These are phyloP conservation scores for Aldrovandia affinis DNA, from an alignment of 2,797 vertebrate genomes.

Conservation along the genomic window DNA sequence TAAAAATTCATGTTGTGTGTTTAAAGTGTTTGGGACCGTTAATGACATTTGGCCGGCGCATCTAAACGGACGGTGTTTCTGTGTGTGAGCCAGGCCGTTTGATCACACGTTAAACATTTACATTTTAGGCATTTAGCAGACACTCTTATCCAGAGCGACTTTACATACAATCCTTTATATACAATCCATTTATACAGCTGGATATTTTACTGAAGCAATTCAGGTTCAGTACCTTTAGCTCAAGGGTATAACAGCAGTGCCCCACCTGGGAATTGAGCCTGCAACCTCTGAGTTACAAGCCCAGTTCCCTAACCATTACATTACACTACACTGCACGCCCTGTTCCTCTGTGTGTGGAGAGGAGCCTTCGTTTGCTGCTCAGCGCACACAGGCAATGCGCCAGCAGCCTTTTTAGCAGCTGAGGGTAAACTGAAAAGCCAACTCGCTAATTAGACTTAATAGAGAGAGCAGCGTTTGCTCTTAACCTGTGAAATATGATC, in stretches of 20 bases:
- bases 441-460: neutral
- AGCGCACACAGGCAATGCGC: neutral
- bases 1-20: neutral
- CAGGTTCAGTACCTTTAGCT: too few species aligned
- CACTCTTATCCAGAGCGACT: too few species aligned
- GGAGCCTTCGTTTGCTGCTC: neutral
- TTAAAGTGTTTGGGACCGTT: neutral
- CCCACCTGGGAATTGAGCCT: too few species aligned
- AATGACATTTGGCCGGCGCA: slow-evolving; percentile 9
- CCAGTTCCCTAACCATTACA: neutral
- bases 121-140: neutral
- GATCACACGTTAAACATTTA: neutral
- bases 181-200: too few species aligned
- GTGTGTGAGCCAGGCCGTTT: neutral
- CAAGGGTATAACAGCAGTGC: too few species aligned
- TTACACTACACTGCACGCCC: too few species aligned
- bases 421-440: neutral
- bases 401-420: neutral
- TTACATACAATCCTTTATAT: too few species aligned
- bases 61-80: slow-evolving; percentile 17
- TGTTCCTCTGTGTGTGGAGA: neutral
- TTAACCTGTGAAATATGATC: slow-evolving; percentile 32
- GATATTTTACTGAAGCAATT: too few species aligned
- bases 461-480: slow-evolving; percentile 11
- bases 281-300: too few species aligned